Percentiles rank a stretch among this genome's conserved stretches.
These are phyloP conservation scores for Colius striatus DNA, from an alignment of 2,113 vertebrate species.

Conservation along the genomic window DNA sequence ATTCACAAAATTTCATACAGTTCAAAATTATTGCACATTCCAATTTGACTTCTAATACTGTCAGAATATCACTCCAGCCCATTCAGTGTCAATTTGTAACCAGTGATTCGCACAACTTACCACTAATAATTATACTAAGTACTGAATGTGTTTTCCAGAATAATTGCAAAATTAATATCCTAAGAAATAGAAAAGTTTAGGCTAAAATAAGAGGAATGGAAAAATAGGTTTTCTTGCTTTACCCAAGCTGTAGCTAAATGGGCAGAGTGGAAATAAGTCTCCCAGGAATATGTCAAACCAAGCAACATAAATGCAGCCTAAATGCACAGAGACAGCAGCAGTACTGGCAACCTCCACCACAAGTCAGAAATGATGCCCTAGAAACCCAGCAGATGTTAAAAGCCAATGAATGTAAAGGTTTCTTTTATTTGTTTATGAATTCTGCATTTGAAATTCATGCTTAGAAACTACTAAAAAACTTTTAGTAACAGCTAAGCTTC, in stretches of 20 bases:
- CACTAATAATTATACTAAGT: not conserved
- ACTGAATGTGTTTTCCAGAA: not conserved
- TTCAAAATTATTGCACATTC: not conserved
- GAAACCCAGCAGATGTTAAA: conserved; percentile 7
- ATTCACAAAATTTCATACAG: not conserved
- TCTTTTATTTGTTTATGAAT: not conserved
- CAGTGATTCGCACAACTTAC: not conserved
- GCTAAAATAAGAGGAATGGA: not conserved
- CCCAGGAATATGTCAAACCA: conserved; percentile 14
- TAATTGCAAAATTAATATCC: not conserved
- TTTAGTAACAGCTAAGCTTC: not conserved
- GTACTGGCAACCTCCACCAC: not conserved
- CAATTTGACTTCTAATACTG: not conserved
- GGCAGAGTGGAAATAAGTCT: not conserved
- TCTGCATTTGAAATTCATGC: not conserved
- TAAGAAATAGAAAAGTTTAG: not conserved
- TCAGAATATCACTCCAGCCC: not conserved
- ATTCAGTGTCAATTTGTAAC: not conserved
- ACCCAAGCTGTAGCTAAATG: not conserved
- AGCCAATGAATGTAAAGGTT: not conserved
- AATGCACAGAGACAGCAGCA: not conserved
- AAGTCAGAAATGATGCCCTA: not conserved
- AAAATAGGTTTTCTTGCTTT: not conserved
- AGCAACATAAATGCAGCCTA: not conserved
- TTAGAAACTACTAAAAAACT: not conserved